Evolutionary conservation across 1,140 invertebrate genomes (phyloP).

Genomic region (Neuroterus valhalla): DNA sequence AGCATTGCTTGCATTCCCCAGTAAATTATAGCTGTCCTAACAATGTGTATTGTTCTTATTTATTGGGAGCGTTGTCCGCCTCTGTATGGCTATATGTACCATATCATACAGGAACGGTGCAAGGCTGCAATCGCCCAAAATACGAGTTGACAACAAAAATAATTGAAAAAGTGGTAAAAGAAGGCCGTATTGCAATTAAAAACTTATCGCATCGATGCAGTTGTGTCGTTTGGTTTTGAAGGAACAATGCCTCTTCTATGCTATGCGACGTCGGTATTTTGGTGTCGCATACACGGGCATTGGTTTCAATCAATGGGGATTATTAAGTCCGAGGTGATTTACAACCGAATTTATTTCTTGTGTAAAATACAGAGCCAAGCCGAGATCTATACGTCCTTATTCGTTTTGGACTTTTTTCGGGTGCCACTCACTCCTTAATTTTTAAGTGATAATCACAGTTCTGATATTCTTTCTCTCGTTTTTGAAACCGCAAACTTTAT

Average conservation of each 20-base stretch:
- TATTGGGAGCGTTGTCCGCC: constrained; percentile 9
- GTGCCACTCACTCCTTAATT: constrained; percentile 9
- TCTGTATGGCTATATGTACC: constrained; percentile 15
- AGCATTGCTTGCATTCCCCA: constrained; percentile 27
- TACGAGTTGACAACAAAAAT: constrained; percentile 10
- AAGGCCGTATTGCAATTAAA: background rate
- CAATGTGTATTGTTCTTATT: constrained; percentile 31
- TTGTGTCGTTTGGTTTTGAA: too few species aligned
- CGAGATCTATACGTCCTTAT: too few species aligned
- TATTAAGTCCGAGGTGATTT: constrained; percentile 10
- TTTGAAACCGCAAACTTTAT: constrained; percentile 21
- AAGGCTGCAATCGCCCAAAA: constrained; percentile 1
- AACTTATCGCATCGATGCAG: background rate
- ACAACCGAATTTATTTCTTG: background rate
- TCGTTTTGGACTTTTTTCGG: background rate
- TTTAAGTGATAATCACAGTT: constrained; percentile 26
- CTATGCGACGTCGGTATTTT: background rate
- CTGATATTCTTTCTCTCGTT: constrained; percentile 15
- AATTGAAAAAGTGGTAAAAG: background rate
- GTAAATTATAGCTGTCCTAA: constrained; percentile 29
- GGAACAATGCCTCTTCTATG: background rate
- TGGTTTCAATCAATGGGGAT: constrained; percentile 12
- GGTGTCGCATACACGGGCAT: background rate
- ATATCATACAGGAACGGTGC: background rate
- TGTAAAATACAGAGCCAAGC: background rate